Conservation (phyloP, 1,140 invertebrate genomes). For the Diachasmimorpha longicaudata region DNA sequence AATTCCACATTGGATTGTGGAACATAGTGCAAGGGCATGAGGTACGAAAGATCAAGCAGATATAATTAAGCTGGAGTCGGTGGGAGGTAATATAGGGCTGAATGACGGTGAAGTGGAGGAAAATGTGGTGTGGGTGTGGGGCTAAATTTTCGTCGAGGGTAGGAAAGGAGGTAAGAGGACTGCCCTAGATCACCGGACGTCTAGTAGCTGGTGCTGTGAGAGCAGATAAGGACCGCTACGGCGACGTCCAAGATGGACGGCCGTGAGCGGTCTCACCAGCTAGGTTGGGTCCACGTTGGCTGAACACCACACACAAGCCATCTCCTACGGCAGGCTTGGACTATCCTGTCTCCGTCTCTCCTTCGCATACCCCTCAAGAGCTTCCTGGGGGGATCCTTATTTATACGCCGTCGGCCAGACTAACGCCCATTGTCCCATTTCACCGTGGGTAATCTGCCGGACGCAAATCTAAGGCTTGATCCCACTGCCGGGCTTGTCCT, state of each 20-base stretch:
- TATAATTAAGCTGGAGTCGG: conserved; percentile 38
- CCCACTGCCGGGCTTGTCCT: conserved; percentile 53
- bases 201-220: conserved; percentile 61
- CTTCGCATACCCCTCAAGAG: conserved; percentile 39
- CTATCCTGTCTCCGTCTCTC: conserved; percentile 29
- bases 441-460: conserved; percentile 60
- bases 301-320: conserved; percentile 30
- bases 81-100: conserved; percentile 6
- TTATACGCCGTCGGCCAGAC: conserved; percentile 61
- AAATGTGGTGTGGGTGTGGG: neutral
- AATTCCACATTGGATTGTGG: too few species aligned
- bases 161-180: conserved; percentile 34
- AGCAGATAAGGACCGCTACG: conserved; percentile 62
- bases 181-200: conserved; percentile 62
- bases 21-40: neutral
- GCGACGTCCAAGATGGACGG: conserved; percentile 63
- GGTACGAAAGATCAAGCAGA: conserved; percentile 9
- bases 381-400: conserved; percentile 59
- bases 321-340: conserved; percentile 23
- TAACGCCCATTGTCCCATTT: conserved; percentile 64
- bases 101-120: neutral
- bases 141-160: conserved; percentile 19
- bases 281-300: conserved; percentile 33
- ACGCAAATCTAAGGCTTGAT: conserved; percentile 65
- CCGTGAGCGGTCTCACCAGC: conserved; percentile 54